Evolutionary conservation across 2,797 vertebrate species (phyloP).

Genomic region (Varecia variegata): DNA sequence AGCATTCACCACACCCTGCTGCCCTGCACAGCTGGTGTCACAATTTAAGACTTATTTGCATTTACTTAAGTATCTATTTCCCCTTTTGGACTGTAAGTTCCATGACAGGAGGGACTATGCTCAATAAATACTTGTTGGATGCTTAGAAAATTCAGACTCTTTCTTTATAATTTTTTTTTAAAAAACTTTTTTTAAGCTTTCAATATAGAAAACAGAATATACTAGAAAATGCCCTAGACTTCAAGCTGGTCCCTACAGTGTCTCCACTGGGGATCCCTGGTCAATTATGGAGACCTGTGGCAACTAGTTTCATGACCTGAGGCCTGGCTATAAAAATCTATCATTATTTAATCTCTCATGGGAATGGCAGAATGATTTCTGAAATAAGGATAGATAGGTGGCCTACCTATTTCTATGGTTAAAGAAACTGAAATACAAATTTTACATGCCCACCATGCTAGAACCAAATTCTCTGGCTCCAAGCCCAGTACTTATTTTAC

Average conservation of each 20-base stretch:
- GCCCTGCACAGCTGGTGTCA: background rate
- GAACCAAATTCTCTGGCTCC: slow-evolving; percentile 8
- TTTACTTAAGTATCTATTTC: background rate
- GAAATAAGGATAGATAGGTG: background rate
- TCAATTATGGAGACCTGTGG: background rate
- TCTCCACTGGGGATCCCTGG: background rate
- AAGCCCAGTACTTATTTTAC: background rate
- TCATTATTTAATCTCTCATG: slow-evolving; percentile 8
- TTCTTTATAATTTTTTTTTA: background rate
- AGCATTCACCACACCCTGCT: too few species aligned
- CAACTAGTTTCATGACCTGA: background rate
- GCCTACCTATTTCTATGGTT: background rate
- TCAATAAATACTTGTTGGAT: background rate
- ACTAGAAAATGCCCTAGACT: background rate
- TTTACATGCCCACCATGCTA: background rate
- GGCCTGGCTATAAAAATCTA: background rate
- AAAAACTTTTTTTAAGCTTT: background rate
- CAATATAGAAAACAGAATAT: background rate
- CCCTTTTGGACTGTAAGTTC: background rate
- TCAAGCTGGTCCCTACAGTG: background rate
- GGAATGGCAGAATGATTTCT: background rate
- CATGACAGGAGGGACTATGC: background rate
- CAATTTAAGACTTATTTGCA: too few species aligned
- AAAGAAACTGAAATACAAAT: slow-evolving; percentile 7
- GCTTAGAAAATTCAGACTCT: background rate